Conservation (phyloP, 2,888 invertebrate species). For the Cylindroiulus punctatus region DNA sequence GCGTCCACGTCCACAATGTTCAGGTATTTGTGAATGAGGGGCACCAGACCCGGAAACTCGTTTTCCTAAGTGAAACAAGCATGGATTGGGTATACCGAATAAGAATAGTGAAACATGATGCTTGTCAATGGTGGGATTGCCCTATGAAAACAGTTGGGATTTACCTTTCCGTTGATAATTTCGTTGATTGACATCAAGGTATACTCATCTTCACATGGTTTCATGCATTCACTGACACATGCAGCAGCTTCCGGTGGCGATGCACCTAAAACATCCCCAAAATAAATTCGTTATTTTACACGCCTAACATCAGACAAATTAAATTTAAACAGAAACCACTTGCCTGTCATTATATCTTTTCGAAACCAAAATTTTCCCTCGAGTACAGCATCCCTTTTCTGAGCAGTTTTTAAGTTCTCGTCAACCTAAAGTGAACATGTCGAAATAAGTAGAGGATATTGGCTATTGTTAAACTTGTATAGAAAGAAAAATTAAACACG, state of each 20-base stretch:
- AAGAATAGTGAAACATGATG: too few relatives aligned
- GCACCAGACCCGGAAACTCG: slow-evolving; percentile 93
- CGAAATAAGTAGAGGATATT: too few relatives aligned
- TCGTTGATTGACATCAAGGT: slow-evolving; percentile 91
- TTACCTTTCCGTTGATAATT: slow-evolving; percentile 90
- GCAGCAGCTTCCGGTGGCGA: slow-evolving; percentile 66
- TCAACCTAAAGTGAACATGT: slow-evolving; percentile 73
- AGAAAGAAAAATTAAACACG: too few relatives aligned
- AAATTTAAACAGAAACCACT: slow-evolving; percentile 55
- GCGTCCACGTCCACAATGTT: slow-evolving; percentile 97
- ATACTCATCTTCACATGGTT: slow-evolving; percentile 69
- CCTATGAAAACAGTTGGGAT: neutral
- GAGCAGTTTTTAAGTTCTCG: slow-evolving; percentile 96
- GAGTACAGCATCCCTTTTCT: slow-evolving; percentile 86
- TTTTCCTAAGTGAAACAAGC: slow-evolving; percentile 72
- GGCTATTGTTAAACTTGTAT: too few relatives aligned
- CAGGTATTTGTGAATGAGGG: slow-evolving; percentile 92
- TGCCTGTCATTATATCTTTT: slow-evolving; percentile 74
- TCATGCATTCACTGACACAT: slow-evolving; percentile 62
- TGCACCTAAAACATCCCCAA: slow-evolving; percentile 60
- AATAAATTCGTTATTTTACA: neutral
- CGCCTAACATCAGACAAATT: too few relatives aligned
- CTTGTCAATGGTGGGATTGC: slow-evolving; percentile 24
- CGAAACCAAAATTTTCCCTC: slow-evolving; percentile 94
- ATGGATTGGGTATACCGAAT: too few relatives aligned